A percentile compares a stretch with the other conserved stretches of the same genome.
These are phyloP conservation scores for Palythoa grandis DNA, from an alignment of 92 coral and sea anemone species.

Conservation along the genomic window DNA sequence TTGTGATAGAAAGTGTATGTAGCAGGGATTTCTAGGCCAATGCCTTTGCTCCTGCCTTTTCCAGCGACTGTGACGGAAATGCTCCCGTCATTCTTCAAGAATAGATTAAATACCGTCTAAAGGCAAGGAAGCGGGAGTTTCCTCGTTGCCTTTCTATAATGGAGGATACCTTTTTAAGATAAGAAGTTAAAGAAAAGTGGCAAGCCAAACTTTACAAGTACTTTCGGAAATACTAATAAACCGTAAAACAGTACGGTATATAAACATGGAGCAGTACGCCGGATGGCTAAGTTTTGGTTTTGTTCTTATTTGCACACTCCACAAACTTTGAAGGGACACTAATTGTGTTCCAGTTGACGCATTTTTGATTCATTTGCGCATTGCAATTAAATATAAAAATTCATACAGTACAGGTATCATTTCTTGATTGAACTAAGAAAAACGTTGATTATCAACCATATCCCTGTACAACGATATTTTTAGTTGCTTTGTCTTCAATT, in stretches of 20 bases:
- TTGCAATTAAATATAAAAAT: slow-evolving; percentile 17
- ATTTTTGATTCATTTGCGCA: slow-evolving; percentile 34
- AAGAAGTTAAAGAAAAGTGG: slow-evolving; percentile 12
- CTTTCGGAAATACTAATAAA: not conserved
- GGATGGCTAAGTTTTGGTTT: not conserved
- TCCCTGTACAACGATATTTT: slow-evolving; percentile 18
- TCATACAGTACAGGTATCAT: slow-evolving; percentile 42
- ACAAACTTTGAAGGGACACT: slow-evolving; percentile 34
- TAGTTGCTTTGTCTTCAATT: slow-evolving; percentile 23
- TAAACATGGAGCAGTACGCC: not conserved
- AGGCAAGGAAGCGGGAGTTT: slow-evolving; percentile 15
- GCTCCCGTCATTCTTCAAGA: too few species aligned
- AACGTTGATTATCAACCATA: slow-evolving; percentile 8
- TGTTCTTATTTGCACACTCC: slow-evolving; percentile 32
- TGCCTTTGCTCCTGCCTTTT: too few species aligned
- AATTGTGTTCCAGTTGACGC: slow-evolving; percentile 39
- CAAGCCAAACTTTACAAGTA: slow-evolving; percentile 47
- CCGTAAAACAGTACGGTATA: not conserved
- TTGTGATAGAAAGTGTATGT: too few species aligned
- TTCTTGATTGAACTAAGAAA: slow-evolving; percentile 23
- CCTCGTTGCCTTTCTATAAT: slow-evolving; percentile 1
- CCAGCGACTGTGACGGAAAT: too few species aligned
- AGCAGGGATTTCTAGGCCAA: too few species aligned
- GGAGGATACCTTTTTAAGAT: not conserved
- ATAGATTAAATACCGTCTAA: not conserved